Evolutionary conservation across 2,797 vertebrate genomes (phyloP).

Genomic region (Hemibagrus guttatus): DNA sequence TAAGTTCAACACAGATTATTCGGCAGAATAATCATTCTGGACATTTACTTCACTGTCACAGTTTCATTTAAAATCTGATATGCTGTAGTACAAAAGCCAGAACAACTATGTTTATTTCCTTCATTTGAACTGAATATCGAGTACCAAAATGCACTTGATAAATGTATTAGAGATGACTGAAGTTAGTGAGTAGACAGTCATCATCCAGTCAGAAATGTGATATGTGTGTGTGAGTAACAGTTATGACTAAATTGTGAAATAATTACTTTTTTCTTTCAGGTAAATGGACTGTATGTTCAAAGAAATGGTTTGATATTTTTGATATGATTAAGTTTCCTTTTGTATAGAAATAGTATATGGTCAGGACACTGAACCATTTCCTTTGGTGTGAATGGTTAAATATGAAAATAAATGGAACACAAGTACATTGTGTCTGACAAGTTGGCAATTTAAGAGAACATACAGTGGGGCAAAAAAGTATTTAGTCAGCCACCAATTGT

Average conservation of each 20-base stretch:
- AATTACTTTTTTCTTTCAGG: background rate
- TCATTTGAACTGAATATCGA: background rate
- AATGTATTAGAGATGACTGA: background rate
- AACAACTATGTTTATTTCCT: background rate
- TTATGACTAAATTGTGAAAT: background rate
- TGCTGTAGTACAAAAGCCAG: background rate
- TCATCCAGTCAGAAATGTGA: background rate
- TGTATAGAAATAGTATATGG: background rate
- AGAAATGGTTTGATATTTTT: slow-evolving; percentile 1
- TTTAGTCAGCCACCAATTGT: too few relatives aligned
- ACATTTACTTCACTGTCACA: background rate
- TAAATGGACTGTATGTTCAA: background rate
- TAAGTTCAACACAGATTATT: background rate
- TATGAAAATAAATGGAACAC: background rate
- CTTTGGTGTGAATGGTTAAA: background rate
- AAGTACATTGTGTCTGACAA: background rate
- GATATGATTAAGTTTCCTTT: background rate
- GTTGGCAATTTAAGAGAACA: background rate
- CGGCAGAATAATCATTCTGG: background rate
- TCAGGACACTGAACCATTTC: background rate
- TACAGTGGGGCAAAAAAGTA: too few relatives aligned
- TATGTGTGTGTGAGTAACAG: background rate
- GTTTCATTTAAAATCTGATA: background rate
- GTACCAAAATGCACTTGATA: background rate
- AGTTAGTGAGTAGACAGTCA: background rate